Conservation (phyloP, 2,888 invertebrate genomes). For the Hirtodrosophila confusa region DNA sequence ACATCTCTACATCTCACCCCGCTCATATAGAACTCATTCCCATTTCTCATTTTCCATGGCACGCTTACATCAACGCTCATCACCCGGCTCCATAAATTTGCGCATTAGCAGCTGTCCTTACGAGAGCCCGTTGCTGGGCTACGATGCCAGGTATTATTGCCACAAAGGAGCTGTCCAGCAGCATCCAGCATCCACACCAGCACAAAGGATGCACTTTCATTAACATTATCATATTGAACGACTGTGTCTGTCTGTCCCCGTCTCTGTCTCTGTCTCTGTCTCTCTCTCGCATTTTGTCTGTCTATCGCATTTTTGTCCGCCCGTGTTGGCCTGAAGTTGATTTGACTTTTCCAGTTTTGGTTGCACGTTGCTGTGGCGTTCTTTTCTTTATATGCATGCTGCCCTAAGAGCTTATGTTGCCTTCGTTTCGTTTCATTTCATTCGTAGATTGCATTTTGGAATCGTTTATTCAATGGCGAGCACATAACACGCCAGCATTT, state of each 20-base stretch:
- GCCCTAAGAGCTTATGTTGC: constrained; percentile 18
- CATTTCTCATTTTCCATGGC: constrained; percentile 65
- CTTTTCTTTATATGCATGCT: constrained; percentile 52
- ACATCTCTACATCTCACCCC: constrained; percentile 8
- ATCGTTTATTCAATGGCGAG: constrained; percentile 84
- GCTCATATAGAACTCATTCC: constrained; percentile 30
- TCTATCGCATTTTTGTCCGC: background rate
- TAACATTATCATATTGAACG: constrained; percentile 69
- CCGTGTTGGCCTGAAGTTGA: constrained; percentile 31
- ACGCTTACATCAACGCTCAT: constrained; percentile 49
- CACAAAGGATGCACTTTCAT: constrained; percentile 66
- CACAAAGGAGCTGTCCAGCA: constrained; percentile 3
- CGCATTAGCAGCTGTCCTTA: constrained; percentile 80
- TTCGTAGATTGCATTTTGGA: constrained; percentile 89
- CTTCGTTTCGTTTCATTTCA: constrained; percentile 69
- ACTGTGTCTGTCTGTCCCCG: constrained; percentile 8
- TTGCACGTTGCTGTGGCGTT: constrained; percentile 9
- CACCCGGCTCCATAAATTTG: constrained; percentile 52
- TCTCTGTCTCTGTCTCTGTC: constrained; percentile 1
- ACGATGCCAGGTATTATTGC: constrained; percentile 82
- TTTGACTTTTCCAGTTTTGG: constrained; percentile 35
- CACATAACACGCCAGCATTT: constrained; percentile 85
- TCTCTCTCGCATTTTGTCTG: constrained; percentile 7
- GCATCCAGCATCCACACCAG: background rate
- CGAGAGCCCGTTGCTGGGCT: constrained; percentile 83